Evolutionary conservation across 2,888 invertebrate genomes (phyloP), one percentile per base, ranked within the genome.

Genomic region (Stratiomys singularior): DNA sequence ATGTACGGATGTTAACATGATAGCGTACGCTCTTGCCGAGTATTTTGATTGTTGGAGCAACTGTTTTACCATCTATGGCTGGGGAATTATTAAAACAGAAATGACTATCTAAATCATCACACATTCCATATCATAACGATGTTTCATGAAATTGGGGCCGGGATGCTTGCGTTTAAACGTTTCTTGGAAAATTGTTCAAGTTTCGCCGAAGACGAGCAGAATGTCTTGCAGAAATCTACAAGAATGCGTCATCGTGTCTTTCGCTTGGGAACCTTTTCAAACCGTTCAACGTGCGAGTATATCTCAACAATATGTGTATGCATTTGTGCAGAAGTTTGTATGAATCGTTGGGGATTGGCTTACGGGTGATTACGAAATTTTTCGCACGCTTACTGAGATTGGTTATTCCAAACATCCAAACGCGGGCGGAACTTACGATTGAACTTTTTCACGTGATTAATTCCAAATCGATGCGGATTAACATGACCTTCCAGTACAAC

Each of bases 11-110:
- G 64, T n/a, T 30, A 1, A n/a, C 15, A 18, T 11, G 9, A 23
- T 15, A 23, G 21, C 60, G 18, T 5, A 5, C 2, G 60, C 11
- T 13, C 11, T 60, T 21, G 60, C 23, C 60, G 60, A 4, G 25
- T 25, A 25, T 60, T 60, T 60, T 15, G 60, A 7, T 15, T 21
- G 60, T 60, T 60, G 23, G 1, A 13, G 23, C 23, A 60, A 11
- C 7, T 60, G 60, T 60, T 25, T 60, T 60, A 60, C 60, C 60
- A 23, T 60, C 25, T 64, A 5, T 64, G 30, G 64, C 21, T 23
- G 23, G 18, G 30, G 28, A 64, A 60, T 21, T 11, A 60, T 60
- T 60, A 60, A 3, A 25, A 7, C 21, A n/a, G n/a, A n/a, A n/a
- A 21, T 60, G 15, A 25, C 60, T 21, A 18, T 25, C 25, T 21